Conservation (phyloP, 2,888 invertebrate genomes). For the Hydropsyche betteni region DNA sequence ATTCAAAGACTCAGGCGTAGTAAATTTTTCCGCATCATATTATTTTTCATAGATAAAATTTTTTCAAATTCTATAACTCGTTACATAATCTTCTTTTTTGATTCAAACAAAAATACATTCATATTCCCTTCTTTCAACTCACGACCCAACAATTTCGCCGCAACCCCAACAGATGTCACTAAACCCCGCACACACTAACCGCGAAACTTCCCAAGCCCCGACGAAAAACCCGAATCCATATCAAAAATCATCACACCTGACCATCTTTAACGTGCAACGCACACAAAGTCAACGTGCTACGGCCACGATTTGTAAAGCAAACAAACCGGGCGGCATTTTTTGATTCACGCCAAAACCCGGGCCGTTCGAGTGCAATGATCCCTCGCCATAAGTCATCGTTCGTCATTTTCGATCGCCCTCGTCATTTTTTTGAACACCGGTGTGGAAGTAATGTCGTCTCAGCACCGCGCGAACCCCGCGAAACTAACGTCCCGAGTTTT, state of each 20-base stretch:
- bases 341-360: slow-evolving; percentile 15
- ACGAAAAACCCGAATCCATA: no score
- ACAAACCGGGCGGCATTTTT: neutral
- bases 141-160: no score
- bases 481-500: no score
- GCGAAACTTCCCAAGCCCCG: no score
- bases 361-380: slow-evolving; percentile 14
- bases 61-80: no score
- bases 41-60: no score
- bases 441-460: slow-evolving; percentile 1
- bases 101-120: no score
- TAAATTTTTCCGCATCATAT: neutral
- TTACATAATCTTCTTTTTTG: no score
- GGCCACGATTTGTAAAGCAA: slow-evolving; percentile 13
- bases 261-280: neutral
- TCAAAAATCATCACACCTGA: no score
- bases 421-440: neutral
- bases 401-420: neutral
- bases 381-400: neutral
- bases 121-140: no score
- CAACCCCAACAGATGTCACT: no score
- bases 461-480: neutral
- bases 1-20: neutral
- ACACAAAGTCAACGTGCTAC: slow-evolving; percentile 4
- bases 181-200: no score